Evolutionary conservation across 2,113 vertebrate species (phyloP).

Genomic region (Eleginops maclovinus): DNA sequence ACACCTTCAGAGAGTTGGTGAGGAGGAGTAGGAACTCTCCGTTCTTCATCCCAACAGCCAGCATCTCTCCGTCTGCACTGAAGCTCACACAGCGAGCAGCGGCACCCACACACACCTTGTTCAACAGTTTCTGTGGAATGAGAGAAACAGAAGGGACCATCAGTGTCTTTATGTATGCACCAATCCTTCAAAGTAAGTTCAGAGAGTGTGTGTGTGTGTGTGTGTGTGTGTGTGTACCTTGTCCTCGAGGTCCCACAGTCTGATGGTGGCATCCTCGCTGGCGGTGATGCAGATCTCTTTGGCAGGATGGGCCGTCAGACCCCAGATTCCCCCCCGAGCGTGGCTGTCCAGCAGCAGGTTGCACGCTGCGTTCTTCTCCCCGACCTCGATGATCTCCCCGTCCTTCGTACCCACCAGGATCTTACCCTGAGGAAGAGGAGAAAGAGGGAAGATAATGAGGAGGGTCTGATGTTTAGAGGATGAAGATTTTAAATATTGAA

Average conservation of each 20-base stretch:
- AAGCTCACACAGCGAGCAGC: conserved; percentile 85
- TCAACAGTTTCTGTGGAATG: conserved; percentile 89
- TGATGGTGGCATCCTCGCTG: conserved; percentile 92
- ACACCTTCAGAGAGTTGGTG: conserved; percentile 93
- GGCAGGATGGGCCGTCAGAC: conserved; percentile 91
- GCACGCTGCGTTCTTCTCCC: conserved; percentile 96
- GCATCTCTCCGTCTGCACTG: conserved; percentile 94
- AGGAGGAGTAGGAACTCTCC: conserved; percentile 94
- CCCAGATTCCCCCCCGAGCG: conserved; percentile 96
- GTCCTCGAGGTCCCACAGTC: conserved; percentile 94
- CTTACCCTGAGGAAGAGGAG: conserved; percentile 87
- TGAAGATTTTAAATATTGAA: too few relatives aligned
- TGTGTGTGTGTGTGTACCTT: conserved; percentile 81
- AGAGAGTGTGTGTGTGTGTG: conserved; percentile 12
- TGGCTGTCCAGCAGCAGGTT: conserved; percentile 95
- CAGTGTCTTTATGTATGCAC: too few relatives aligned
- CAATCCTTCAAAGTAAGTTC: too few relatives aligned
- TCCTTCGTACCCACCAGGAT: conserved; percentile 97
- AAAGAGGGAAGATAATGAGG: not conserved
- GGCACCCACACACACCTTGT: conserved; percentile 93
- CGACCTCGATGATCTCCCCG: conserved; percentile 96
- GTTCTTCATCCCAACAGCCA: conserved; percentile 96
- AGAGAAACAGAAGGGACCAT: too few relatives aligned
- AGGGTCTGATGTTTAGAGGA: not conserved
- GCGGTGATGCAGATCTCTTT: conserved; percentile 94